Evolutionary conservation across 2,113 vertebrate genomes (phyloP), one percentile per base, ranked within the genome.

Genomic region (Helogale parvula): DNA sequence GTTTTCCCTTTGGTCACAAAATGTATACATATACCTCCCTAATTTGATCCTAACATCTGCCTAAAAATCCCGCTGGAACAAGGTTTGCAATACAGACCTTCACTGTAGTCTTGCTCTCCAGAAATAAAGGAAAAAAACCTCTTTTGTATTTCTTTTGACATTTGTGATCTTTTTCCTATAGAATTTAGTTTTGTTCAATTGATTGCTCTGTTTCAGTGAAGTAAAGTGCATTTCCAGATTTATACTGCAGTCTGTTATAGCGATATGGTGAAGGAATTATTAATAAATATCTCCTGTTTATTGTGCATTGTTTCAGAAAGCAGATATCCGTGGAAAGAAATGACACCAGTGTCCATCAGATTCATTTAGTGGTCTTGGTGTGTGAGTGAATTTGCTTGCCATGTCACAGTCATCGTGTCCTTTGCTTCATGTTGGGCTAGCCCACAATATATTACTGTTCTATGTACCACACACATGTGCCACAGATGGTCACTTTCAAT

Each of bases 401-500:
- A 97, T 69, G 23, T 96, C 90, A 88, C 29, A 54, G 94, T 74
- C 69, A 92, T 14, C 7, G 23, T 95, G 88, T 57, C 60, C 93
- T 95, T 93, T 95, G 81, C 68, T 63, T 83, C 45, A n/a, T 14
- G n/a, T 96, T 88, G 47, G 68, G 35, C 71, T 82, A 41, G 63
- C 33, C 77, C 96, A 98, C 74, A 31, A 74, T 96, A 85, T 93
- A 97, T 97, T 94, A 98, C 97, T 97, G 85, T 98, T 95, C 91
- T 97, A 45, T 81, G 71, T 97, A 96, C 95, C 88, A 95, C 97
- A 96, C 97, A 98, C 57, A 0, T 12, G 95, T 97, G 82, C 92
- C 97, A 95, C 90, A 97, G 97, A 98, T 97, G 98, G 97, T 85
- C 90, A 96, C 97, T 98, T 97, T 98, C 97, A 98, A 98, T 98